These are phyloP conservation scores for Penaeus indicus DNA, from an alignment of 1,140 invertebrate genomes.

Conservation along the genomic window DNA sequence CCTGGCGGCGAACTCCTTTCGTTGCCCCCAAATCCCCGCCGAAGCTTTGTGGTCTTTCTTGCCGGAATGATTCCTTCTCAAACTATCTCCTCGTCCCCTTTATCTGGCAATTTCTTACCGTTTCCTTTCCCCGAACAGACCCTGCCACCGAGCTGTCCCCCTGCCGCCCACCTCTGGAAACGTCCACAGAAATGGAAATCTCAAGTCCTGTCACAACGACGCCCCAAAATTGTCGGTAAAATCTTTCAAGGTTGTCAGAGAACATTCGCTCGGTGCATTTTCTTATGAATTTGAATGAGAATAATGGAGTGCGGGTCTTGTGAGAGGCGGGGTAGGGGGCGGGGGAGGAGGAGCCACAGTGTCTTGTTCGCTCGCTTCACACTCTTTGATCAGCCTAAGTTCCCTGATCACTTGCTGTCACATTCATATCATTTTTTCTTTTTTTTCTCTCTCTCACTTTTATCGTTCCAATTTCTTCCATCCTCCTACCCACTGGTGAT, in stretches of 20 bases:
- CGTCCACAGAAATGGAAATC: neutral
- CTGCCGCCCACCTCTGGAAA: neutral
- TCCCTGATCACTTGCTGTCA: neutral
- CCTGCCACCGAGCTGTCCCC: neutral
- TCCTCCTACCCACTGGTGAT: neutral
- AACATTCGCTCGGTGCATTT: neutral
- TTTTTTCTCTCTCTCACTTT: neutral
- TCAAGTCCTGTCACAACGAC: no score
- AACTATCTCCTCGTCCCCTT: no score
- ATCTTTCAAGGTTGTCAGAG: constrained; percentile 22
- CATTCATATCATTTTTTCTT: neutral
- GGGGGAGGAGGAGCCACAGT: neutral
- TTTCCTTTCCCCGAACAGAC: neutral
- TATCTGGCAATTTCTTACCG: no score
- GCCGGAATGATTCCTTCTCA: no score
- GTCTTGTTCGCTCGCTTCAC: neutral
- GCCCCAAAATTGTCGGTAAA: constrained; percentile 12
- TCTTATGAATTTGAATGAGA: no score
- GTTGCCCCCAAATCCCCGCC: no score
- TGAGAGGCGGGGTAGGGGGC: no score
- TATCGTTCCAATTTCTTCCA: neutral
- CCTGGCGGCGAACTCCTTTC: no score
- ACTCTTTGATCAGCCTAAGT: neutral
- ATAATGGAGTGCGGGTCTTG: no score
- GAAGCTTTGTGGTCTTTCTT: no score